Evolutionary conservation across 2,797 vertebrate genomes (phyloP).

Genomic region (Circus cinereus): DNA sequence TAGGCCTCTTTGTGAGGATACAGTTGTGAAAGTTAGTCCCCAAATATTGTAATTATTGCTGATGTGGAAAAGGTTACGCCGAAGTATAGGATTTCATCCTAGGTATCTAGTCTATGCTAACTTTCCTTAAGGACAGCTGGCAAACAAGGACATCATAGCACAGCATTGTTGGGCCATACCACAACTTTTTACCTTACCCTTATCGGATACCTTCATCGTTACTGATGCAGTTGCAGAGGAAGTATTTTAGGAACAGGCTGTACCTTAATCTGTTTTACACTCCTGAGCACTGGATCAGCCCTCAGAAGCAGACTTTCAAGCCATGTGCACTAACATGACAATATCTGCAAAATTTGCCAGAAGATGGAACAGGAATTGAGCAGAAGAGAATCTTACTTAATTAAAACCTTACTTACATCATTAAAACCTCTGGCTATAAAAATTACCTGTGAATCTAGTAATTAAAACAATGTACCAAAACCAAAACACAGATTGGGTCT

Average conservation of each 20-base stretch:
- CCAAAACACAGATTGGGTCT: background rate
- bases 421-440: background rate
- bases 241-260: background rate
- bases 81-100: background rate
- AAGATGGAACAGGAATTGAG: background rate
- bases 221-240: background rate
- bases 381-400: background rate
- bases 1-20: background rate
- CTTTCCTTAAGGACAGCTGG: background rate
- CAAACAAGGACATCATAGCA: background rate
- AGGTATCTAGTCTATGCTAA: background rate
- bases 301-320: background rate
- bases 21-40: background rate
- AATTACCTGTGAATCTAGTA: background rate
- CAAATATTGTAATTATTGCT: slow-evolving; percentile 15
- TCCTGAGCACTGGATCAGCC: background rate
- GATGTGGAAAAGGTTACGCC: background rate
- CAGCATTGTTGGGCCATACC: background rate
- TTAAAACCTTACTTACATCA: background rate
- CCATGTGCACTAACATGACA: background rate
- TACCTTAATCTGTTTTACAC: background rate
- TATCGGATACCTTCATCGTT: fast-evolving
- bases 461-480: background rate
- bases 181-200: background rate
- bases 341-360: background rate